Percentiles rank a stretch among this genome's conserved stretches.
These are phyloP conservation scores for Cepphus grylle DNA, from an alignment of 2,113 vertebrate genomes.

Conservation along the genomic window DNA sequence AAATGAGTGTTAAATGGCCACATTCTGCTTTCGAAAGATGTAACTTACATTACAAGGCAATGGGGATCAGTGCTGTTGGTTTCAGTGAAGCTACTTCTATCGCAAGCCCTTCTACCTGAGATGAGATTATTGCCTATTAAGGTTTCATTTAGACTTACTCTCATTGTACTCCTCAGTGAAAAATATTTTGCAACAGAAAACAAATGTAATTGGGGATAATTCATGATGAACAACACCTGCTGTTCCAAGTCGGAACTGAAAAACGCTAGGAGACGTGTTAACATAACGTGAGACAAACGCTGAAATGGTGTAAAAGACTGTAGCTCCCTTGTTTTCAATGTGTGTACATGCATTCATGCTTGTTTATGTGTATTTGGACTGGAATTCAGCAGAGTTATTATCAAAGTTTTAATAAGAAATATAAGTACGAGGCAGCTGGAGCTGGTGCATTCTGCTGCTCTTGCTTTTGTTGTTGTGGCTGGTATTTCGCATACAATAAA, in stretches of 20 bases:
- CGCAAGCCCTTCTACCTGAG: neutral
- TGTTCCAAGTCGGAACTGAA: neutral
- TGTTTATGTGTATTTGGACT: neutral
- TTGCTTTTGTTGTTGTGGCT: neutral
- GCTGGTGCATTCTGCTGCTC: neutral
- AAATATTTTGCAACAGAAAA: neutral
- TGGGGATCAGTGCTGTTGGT: neutral
- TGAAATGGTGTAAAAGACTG: neutral
- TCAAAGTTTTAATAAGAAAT: constrained; percentile 1
- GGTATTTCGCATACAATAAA: constrained; percentile 20
- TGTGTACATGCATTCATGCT: neutral
- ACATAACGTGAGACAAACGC: neutral
- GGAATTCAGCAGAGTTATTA: neutral
- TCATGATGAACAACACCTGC: neutral
- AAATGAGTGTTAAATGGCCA: neutral
- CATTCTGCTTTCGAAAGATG: neutral
- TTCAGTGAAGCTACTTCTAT: neutral
- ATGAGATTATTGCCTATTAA: neutral
- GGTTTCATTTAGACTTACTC: neutral
- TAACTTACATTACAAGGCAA: neutral
- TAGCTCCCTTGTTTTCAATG: neutral
- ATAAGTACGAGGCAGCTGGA: neutral
- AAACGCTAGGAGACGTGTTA: neutral
- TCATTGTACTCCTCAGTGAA: neutral
- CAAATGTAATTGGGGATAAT: neutral